Evolutionary conservation across 2,797 vertebrate species (phyloP).

Genomic region (Poeciliopsis turneri): DNA sequence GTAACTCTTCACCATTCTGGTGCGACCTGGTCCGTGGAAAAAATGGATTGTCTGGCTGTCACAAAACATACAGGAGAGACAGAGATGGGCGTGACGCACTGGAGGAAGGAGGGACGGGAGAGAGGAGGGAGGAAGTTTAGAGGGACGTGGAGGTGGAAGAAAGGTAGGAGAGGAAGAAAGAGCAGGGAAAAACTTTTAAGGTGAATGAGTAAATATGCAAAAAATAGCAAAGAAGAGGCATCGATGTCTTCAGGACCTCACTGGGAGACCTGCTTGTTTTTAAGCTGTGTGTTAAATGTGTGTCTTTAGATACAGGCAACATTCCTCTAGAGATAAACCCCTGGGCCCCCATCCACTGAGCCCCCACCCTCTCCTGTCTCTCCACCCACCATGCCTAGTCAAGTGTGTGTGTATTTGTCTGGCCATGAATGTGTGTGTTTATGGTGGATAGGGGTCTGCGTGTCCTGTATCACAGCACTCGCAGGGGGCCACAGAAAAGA

Average conservation of each 20-base stretch:
- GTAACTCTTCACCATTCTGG: conserved; percentile 62
- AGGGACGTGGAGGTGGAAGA: conserved; percentile 41
- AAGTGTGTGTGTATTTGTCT: conserved; percentile 65
- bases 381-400: conserved; percentile 77
- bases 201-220: neutral
- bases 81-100: conserved; percentile 64
- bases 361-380: conserved; percentile 64
- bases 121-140: conserved; percentile 66
- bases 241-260: conserved; percentile 15
- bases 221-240: neutral
- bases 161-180: conserved; percentile 26
- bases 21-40: conserved; percentile 53
- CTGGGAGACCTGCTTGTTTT: conserved; percentile 53
- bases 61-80: conserved; percentile 74
- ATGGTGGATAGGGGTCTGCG: conserved; percentile 62
- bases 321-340: conserved; percentile 84
- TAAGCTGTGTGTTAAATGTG: conserved; percentile 73
- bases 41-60: conserved; percentile 75
- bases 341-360: conserved; percentile 63
- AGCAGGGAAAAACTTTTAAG: conserved; percentile 10
- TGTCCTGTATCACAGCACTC: conserved; percentile 64
- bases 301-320: conserved; percentile 81
- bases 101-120: conserved; percentile 56
- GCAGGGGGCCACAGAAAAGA: conserved; percentile 74
- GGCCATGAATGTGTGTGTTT: conserved; percentile 58